Conservation (phyloP, 2,113 vertebrate genomes). For the Poicephalus gulielmi region DNA sequence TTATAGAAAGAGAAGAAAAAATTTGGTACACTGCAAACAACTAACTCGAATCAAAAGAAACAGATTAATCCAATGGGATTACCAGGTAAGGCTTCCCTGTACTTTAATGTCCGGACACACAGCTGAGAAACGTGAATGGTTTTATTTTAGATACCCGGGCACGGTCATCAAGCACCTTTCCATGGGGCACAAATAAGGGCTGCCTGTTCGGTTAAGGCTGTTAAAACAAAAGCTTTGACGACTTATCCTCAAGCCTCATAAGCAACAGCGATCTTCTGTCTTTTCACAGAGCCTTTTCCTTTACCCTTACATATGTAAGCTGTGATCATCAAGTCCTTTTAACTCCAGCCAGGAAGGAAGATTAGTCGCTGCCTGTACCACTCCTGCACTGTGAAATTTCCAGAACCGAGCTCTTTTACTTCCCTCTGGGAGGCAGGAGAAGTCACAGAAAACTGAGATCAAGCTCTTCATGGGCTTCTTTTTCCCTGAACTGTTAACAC, state of each 20-base stretch:
- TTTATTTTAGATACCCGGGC: background rate
- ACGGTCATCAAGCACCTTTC: background rate
- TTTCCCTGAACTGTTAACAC: background rate
- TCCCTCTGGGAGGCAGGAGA: background rate
- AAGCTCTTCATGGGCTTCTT: background rate
- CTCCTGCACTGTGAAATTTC: slow-evolving; percentile 21
- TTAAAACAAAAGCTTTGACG: background rate
- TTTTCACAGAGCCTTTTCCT: background rate
- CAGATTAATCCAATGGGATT: slow-evolving; percentile 42
- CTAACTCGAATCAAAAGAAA: slow-evolving; percentile 21
- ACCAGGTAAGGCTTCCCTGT: slow-evolving; percentile 6
- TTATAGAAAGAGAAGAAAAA: slow-evolving; percentile 45
- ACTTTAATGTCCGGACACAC: background rate
- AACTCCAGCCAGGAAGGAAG: slow-evolving; percentile 41
- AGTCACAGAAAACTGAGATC: slow-evolving; percentile 28
- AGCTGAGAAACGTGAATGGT: background rate
- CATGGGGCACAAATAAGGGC: background rate
- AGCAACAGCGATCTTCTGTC: background rate
- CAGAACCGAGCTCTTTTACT: background rate
- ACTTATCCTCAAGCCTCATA: background rate
- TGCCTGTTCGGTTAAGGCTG: background rate
- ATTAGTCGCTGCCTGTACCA: background rate
- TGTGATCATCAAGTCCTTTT: slow-evolving; percentile 18
- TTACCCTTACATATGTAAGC: background rate
- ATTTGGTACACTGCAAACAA: background rate